Conservation (phyloP, 2,797 vertebrate genomes). For the Apogon talboti region DNA sequence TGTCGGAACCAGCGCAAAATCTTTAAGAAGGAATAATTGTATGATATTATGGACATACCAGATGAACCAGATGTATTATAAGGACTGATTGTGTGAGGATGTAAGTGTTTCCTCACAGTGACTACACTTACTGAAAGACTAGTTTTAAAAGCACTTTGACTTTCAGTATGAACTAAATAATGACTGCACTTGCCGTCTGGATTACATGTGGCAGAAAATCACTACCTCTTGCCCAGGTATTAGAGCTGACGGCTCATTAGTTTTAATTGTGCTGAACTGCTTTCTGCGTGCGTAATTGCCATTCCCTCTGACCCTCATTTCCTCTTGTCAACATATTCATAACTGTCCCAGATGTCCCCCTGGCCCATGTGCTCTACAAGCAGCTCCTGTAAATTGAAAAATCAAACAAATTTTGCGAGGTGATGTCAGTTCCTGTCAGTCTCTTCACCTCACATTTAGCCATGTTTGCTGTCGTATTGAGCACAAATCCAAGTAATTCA, state of each 20-base stretch:
- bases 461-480: constrained; percentile 41
- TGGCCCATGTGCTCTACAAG: constrained; percentile 49
- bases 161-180: constrained; percentile 53
- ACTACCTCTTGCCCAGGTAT: constrained; percentile 70
- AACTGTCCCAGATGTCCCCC: constrained; percentile 73
- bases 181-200: constrained; percentile 76
- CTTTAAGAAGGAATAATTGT: too few relatives aligned
- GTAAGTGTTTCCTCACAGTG: neutral
- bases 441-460: constrained; percentile 29
- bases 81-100: too few relatives aligned
- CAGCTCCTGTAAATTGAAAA: constrained; percentile 29
- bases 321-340: constrained; percentile 79
- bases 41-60: too few relatives aligned
- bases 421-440: constrained; percentile 35
- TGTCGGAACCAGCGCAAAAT: too few relatives aligned
- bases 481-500: constrained; percentile 25
- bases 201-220: constrained; percentile 81
- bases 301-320: constrained; percentile 76
- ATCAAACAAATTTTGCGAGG: constrained; percentile 39
- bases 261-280: constrained; percentile 80
- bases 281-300: constrained; percentile 78
- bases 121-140: constrained; percentile 32
- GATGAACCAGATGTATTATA: too few relatives aligned
- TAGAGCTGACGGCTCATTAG: constrained; percentile 80
- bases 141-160: constrained; percentile 43